Percentiles rank a stretch among this genome's conserved stretches.
These are phyloP conservation scores for Drosophila borealis DNA, from an alignment of 2,888 invertebrate genomes.

Conservation along the genomic window DNA sequence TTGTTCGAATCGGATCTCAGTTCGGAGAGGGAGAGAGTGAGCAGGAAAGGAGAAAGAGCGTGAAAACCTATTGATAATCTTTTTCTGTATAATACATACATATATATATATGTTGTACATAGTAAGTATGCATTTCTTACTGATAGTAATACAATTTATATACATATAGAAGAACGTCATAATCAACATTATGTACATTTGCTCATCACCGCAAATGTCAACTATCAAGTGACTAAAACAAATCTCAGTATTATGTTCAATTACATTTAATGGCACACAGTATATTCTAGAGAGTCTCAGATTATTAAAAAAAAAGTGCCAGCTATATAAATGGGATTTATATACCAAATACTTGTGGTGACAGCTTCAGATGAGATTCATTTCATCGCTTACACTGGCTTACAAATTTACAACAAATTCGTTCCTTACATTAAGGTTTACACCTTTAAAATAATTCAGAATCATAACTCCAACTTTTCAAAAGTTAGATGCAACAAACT, in stretches of 20 bases:
- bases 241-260: not conserved
- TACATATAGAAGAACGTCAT: constrained; percentile 1
- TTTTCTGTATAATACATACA: not conserved
- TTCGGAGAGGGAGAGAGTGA: not conserved
- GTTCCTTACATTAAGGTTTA: not conserved
- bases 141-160: constrained; percentile 4
- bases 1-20: constrained; percentile 16
- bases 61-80: not conserved
- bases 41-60: not conserved
- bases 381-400: not conserved
- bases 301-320: too few species aligned
- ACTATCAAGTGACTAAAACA: not conserved
- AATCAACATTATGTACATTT: not conserved
- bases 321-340: too few species aligned
- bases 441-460: too few species aligned
- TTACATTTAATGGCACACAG: too few species aligned
- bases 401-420: not conserved
- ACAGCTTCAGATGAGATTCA: not conserved
- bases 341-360: too few species aligned
- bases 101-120: not conserved
- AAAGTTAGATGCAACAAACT: too few species aligned
- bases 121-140: constrained; percentile 4
- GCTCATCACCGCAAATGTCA: not conserved
- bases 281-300: too few species aligned
- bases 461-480: too few species aligned